A percentile compares a stretch with the other conserved stretches of the same genome.
Conservation (phyloP, 2,113 vertebrate genomes). For the Oenanthe oenanthe region DNA sequence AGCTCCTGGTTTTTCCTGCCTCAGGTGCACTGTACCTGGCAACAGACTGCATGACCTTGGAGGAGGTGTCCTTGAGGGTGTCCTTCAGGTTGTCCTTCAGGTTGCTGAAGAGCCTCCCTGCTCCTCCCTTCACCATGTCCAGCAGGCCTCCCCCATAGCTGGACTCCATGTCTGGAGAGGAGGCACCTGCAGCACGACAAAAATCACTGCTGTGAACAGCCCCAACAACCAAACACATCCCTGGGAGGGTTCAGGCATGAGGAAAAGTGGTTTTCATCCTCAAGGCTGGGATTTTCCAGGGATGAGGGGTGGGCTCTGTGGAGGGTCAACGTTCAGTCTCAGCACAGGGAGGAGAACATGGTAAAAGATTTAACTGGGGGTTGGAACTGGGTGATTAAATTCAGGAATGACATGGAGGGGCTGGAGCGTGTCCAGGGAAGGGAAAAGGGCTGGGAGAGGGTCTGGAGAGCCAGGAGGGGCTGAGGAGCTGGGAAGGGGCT, state of each 20-base stretch:
- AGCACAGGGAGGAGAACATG: neutral
- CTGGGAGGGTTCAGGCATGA: accelerated
- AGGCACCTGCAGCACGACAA: conserved; percentile 68
- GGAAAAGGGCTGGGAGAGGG: neutral
- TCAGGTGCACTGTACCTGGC: conserved; percentile 81
- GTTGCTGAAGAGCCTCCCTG: conserved; percentile 97
- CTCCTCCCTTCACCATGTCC: conserved; percentile 98
- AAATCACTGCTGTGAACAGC: neutral
- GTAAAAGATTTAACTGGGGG: neutral
- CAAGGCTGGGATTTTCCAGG: neutral
- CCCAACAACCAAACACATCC: accelerated
- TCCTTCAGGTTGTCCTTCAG: conserved; percentile 99
- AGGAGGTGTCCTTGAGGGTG: conserved; percentile 96
- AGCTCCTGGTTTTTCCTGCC: too few relatives aligned
- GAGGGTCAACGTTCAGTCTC: neutral
- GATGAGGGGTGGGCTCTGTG: neutral
- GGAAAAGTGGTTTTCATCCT: neutral
- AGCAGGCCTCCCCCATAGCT: conserved; percentile 92
- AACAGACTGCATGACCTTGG: conserved; percentile 97
- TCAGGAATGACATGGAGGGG: neutral
- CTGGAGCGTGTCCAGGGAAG: neutral
- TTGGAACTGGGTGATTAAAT: neutral
- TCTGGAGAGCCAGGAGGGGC: accelerated
- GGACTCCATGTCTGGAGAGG: conserved; percentile 91
- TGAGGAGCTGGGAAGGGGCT: neutral